phyloP scores from a whole-genome alignment of 2,113 vertebrate species.

The Corynorhinus townsendii region DNA sequence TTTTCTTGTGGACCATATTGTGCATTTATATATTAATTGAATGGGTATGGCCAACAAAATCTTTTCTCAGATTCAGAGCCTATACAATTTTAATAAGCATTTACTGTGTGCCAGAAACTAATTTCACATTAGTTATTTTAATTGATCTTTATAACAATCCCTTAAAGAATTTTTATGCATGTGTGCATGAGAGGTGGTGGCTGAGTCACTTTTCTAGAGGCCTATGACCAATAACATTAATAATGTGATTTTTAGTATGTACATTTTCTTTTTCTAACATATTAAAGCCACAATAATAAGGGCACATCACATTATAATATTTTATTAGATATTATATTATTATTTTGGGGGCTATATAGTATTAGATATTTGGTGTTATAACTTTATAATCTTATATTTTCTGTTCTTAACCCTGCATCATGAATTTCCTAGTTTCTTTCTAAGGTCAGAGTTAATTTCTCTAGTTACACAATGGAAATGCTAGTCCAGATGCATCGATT shows the following conservation, averaged over 20 bases:
- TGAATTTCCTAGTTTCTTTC: not conserved
- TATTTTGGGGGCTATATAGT: not conserved
- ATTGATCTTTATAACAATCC: not conserved
- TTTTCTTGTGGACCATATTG: not conserved
- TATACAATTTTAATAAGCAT: not conserved
- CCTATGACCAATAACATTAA: not conserved
- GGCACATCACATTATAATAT: not conserved
- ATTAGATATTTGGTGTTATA: not conserved
- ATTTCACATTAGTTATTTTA: not conserved
- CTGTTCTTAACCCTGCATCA: not conserved
- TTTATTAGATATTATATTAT: not conserved
- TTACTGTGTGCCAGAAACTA: not conserved
- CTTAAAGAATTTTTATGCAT: not conserved
- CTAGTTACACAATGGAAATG: not conserved
- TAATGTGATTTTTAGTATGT: not conserved
- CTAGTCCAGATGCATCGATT: not conserved
- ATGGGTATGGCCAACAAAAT: not conserved
- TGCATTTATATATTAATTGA: not conserved
- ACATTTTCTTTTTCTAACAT: not conserved
- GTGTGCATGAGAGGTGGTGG: not conserved
- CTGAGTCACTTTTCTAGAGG: not conserved
- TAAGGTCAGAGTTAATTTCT: not conserved
- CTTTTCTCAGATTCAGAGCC: constrained; percentile 24
- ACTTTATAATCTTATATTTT: not conserved
- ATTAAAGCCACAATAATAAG: not conserved